Conservation (phyloP, 2,113 vertebrate species). For the Elanus axillaris region DNA sequence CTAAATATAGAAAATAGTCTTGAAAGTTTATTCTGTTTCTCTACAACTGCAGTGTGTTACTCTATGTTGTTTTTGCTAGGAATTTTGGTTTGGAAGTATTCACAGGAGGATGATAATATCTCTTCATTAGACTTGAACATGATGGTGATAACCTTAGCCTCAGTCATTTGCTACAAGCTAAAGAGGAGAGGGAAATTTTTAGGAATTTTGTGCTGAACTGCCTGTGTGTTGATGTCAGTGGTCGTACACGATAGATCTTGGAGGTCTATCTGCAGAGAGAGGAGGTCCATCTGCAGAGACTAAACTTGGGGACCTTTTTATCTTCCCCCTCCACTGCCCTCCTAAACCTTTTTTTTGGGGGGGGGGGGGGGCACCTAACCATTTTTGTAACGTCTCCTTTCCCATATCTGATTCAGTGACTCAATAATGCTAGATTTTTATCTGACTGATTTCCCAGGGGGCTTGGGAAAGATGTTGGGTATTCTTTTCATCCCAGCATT, state of each 20-base stretch:
- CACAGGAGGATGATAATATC: neutral
- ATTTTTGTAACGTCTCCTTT: neutral
- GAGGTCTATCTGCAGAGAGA: neutral
- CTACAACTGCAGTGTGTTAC: neutral
- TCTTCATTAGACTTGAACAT: neutral
- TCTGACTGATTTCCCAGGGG: neutral
- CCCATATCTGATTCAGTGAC: neutral
- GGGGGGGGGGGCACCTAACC: neutral
- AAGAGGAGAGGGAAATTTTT: neutral
- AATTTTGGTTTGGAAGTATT: neutral
- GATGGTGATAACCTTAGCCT: neutral
- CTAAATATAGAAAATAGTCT: neutral
- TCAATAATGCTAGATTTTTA: neutral
- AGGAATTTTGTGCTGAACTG: neutral
- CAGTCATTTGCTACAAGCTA: neutral
- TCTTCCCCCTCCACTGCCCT: neutral
- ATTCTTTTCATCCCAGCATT: neutral
- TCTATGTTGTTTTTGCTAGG: neutral
- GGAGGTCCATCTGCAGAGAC: neutral
- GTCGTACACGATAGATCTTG: neutral
- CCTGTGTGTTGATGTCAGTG: neutral
- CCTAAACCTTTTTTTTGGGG: neutral
- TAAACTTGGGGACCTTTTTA: neutral
- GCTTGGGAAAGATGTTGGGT: neutral
- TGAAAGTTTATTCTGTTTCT: neutral